Evolutionary conservation across 2,113 vertebrate genomes (phyloP), one percentile per base, ranked within the genome.

Genomic region (Tenrec ecaudatus): DNA sequence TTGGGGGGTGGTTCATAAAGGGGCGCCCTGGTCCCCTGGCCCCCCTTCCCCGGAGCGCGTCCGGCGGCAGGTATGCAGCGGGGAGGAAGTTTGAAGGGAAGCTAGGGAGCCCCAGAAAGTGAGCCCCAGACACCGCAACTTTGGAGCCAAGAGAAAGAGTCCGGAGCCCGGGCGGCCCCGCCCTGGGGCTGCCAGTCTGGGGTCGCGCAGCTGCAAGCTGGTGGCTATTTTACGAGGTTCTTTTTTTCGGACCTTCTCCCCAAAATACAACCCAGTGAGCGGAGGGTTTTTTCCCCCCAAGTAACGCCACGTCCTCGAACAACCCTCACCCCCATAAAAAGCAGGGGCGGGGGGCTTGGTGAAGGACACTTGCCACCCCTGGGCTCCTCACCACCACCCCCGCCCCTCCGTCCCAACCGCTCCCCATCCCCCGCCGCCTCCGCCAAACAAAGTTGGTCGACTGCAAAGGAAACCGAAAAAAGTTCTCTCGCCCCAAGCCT

Each of bases 391-490:
- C 23, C 31, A 1, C n/a, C 33, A 40, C 95, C 69, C 83, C 81
- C 58, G 82, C 58, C 82, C 82, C 57, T 38, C 58, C 66, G 33
- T 80, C 25, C 16, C 82, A 75, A 86, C 57, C 82, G 25, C 79
- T 96, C 93, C 84, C 95, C 84, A 92, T 69, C 85, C 90, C 90
- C 92, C 86, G 68, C 84, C 83, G n/a, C 33, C 92, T 27, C 14
- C 64, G 80, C 69, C 31, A 19, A 94, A 95, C 53, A 87, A 97
- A 97, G 94, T 97, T 97, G 88, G 86, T 91, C 40, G 79, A 94
- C 96, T 85, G 96, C 93, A 95, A 84, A 96, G 94, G 91, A 97
- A 96, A 96, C 92, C 95, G 10, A 69, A 93, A 92, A 96, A 96
- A 94, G 84, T 95, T 93, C 60, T 68, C 69, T 0, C 2, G 83